Conservation (phyloP, 2,797 vertebrate genomes). For the Gobio occitaniae region DNA sequence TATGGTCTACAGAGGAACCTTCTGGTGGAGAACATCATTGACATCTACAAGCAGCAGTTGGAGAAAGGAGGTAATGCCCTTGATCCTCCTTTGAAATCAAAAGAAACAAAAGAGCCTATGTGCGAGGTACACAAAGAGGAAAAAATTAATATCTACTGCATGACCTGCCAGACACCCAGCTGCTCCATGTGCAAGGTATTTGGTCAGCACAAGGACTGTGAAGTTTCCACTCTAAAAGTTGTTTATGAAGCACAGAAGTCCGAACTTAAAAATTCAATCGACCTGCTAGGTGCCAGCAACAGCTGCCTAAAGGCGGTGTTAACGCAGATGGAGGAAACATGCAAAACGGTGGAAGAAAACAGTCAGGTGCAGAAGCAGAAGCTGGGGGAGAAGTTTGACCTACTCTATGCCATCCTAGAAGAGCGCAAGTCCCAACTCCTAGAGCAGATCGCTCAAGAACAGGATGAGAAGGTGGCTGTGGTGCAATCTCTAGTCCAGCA, state of each 20-base stretch:
- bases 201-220: slow-evolving; percentile 87
- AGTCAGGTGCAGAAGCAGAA: slow-evolving; percentile 79
- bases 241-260: slow-evolving; percentile 87
- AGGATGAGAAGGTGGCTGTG: slow-evolving; percentile 77
- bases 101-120: slow-evolving; percentile 74
- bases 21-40: slow-evolving; percentile 92
- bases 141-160: slow-evolving; percentile 91
- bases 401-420: slow-evolving; percentile 81
- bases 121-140: slow-evolving; percentile 89
- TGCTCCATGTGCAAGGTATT: slow-evolving; percentile 97
- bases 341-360: slow-evolving; percentile 83
- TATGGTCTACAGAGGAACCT: slow-evolving; percentile 90
- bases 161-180: slow-evolving; percentile 87
- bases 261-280: slow-evolving; percentile 85
- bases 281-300: slow-evolving; percentile 86
- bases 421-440: slow-evolving; percentile 83
- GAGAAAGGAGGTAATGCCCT: slow-evolving; percentile 63
- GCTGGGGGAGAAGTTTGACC: slow-evolving; percentile 82
- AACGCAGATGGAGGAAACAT: slow-evolving; percentile 84
- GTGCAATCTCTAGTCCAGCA: slow-evolving; percentile 76
- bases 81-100: slow-evolving; percentile 66
- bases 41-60: slow-evolving; percentile 90
- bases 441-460: slow-evolving; percentile 77
- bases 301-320: slow-evolving; percentile 81
- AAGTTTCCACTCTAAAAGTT: slow-evolving; percentile 83